These are phyloP conservation scores for Stichopus horrens DNA, from an alignment of 53 echinoderm and acorn worm species.

Conservation along the genomic window DNA sequence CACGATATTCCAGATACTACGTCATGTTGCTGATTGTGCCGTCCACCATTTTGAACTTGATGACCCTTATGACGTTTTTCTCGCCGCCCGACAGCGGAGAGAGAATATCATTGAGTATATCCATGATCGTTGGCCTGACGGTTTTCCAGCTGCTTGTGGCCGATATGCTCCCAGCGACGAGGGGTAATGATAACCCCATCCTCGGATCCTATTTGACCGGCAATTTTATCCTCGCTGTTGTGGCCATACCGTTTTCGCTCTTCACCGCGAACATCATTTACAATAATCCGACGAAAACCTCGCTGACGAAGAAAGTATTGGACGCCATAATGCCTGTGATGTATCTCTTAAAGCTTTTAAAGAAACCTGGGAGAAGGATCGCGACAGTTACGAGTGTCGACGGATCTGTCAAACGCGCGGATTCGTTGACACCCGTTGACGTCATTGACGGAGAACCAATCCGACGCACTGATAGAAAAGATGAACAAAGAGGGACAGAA, in stretches of 20 bases:
- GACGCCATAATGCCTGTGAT: neutral
- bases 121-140: slow-evolving; percentile 20
- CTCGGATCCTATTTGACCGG: neutral
- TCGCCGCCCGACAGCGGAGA: slow-evolving; percentile 36
- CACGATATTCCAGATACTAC: neutral
- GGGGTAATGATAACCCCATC: neutral
- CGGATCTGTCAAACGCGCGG: neutral
- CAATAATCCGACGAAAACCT: neutral
- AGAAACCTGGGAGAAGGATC: neutral
- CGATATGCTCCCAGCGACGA: slow-evolving; percentile 18
- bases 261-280: neutral
- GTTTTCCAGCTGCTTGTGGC: slow-evolving; percentile 27
- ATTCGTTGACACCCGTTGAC: neutral
- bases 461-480: neutral
- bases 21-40: slow-evolving; percentile 6
- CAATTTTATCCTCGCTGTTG: slow-evolving; percentile 23
- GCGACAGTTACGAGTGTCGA: neutral
- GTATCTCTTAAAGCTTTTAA: neutral
- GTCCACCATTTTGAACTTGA: neutral
- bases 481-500: neutral
- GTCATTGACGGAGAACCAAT: neutral
- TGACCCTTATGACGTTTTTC: slow-evolving; percentile 31
- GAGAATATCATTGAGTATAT: slow-evolving; percentile 21
- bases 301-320: neutral
- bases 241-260: slow-evolving; percentile 24